Percentiles rank a stretch among this genome's conserved stretches.
Evolutionary conservation across 2,113 vertebrate species (phyloP).

Genomic region (Sarotherodon lohbergeri): DNA sequence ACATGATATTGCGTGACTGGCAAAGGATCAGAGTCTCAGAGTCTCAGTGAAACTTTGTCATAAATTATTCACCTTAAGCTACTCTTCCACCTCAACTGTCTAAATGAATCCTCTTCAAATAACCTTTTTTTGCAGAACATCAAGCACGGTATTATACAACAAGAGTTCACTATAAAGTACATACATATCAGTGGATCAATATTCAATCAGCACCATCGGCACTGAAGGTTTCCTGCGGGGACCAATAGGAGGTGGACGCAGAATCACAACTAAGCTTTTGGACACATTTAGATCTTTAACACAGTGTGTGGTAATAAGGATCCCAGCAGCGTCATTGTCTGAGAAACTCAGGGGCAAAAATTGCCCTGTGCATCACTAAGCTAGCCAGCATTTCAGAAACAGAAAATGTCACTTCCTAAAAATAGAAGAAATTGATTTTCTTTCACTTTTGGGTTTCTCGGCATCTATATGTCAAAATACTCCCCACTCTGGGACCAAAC

Average conservation of each 20-base stretch:
- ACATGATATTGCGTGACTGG: neutral
- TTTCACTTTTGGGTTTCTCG: neutral
- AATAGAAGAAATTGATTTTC: neutral
- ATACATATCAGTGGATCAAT: neutral
- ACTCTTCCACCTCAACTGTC: neutral
- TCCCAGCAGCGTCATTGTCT: neutral
- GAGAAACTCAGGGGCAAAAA: neutral
- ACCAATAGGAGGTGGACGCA: neutral
- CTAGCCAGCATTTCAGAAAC: neutral
- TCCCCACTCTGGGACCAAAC: neutral
- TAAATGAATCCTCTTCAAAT: conserved; percentile 17
- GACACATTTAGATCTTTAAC: neutral
- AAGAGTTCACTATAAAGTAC: neutral
- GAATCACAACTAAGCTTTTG: neutral
- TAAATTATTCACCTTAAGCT: conserved; percentile 6
- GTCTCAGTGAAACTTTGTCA: neutral
- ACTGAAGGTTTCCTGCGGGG: neutral
- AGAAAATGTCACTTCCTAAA: neutral
- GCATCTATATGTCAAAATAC: neutral
- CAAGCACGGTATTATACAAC: neutral
- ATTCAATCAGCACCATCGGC: neutral
- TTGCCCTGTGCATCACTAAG: neutral
- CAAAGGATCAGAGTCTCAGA: neutral
- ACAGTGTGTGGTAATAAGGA: neutral
- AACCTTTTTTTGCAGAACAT: neutral